Conservation (phyloP, 2,888 invertebrate genomes). For the Idaea dimidiata region DNA sequence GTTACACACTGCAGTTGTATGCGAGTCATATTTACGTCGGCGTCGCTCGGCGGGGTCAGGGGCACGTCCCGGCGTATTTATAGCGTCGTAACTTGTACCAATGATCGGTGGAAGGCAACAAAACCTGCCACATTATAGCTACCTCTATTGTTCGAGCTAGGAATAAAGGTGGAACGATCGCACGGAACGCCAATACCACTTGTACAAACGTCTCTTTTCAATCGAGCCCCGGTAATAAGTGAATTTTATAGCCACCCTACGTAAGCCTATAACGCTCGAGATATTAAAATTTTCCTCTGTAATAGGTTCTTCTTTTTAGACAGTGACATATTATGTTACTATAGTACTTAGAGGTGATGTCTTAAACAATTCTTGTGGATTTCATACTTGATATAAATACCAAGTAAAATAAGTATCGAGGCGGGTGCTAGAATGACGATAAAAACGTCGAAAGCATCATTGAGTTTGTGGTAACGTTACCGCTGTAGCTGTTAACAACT, state of each 20-base stretch:
- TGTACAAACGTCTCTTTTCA: conserved; percentile 59
- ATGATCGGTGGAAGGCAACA: conserved; percentile 65
- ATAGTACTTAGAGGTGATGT: neutral
- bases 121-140: conserved; percentile 57
- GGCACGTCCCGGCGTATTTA: conserved; percentile 74
- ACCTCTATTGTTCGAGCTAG: conserved; percentile 70
- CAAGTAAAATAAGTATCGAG: too few relatives aligned
- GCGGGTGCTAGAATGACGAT: too few relatives aligned
- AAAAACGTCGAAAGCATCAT: too few relatives aligned
- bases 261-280: conserved; percentile 38
- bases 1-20: conserved; percentile 22
- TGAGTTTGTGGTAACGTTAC: too few relatives aligned
- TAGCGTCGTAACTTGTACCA: conserved; percentile 73
- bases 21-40: conserved; percentile 26
- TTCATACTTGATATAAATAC: too few relatives aligned
- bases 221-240: conserved; percentile 43
- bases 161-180: conserved; percentile 64
- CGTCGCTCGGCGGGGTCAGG: conserved; percentile 56
- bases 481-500: too few relatives aligned
- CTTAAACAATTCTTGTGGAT: conserved; percentile 18
- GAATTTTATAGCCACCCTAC: conserved; percentile 59
- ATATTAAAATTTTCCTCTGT: conserved; percentile 21
- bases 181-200: conserved; percentile 49
- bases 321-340: too few relatives aligned
- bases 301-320: neutral